Base-by-base conservation (phyloP, 2,888 invertebrate genomes). In the Embidobia sp. region DNA sequence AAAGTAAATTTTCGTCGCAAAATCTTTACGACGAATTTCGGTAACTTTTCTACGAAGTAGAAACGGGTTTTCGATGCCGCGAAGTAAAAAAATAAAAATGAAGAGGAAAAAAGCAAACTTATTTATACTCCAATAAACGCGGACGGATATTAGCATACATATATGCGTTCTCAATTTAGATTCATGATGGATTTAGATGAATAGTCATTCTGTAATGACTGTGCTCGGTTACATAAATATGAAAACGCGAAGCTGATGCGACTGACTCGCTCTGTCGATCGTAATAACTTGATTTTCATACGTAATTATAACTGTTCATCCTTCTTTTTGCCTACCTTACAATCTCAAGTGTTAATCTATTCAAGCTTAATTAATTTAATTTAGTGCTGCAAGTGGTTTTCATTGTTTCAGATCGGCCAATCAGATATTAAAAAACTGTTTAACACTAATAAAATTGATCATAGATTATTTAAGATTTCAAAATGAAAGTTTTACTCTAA, bases 121-220 rank as follows among this genome's bases (percentile, higher is more conserved):
- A 57, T 49, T 57, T 51, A 69, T 69, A 51, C 59, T 69, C 59
- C 51, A 59, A 69, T 69, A 69, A 69, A 49, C 42, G 42, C 51
- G 69, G 13, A 46, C 61, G 33, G 61, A 27, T 48, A 72, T 72
- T 72, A 72, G 55, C 55, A 63, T 72, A 63, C 63, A 72, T 72
- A 63, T n/a, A n/a, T 72, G 72, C 44, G 55, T 63, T 70, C 70
- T 70, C 53, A 70, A 70, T 61, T 70, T 63, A 53, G 70, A 70
- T 63, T 61, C 70, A 63, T 46, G 51, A 53, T 70, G 46, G 53
- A 61, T 70, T 61, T 61, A 63, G 63, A 72, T 72, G 63, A 72
- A 63, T 55, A 72, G 55, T 48, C 70, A 72, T 63, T 72, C 44
- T 55, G 26, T 63, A 72, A 53, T 70, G 61, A 51, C 59, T 61